Base-by-base conservation (phyloP, 2,888 invertebrate genomes). In the Drosophila meridionalis region DNA sequence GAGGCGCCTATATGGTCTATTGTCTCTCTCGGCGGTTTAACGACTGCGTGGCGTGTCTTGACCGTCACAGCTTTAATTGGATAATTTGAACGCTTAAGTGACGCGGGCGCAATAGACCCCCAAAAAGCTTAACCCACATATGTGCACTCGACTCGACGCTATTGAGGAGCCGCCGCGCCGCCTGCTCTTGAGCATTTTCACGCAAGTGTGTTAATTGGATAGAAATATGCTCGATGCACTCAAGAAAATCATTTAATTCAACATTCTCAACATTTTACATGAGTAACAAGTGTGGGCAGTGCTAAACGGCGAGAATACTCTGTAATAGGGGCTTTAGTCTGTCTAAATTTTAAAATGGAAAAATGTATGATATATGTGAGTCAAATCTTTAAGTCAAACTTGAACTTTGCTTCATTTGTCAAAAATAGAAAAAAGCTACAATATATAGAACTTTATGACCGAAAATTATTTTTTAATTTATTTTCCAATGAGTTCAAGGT, bases 141-240 rank as follows among this genome's bases (percentile, higher is more conserved):
- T 67, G 57, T 48, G 8, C 36, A 11, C 43, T 11, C 42, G 56
- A 40, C 38, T 42, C 7, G 40, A 42, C 42, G 63, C 53, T 53
- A 80, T 78, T 78, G 72, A 76, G 62, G 48, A 43, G 45, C 42
- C 55, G 59, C 38, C 48, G 40, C 43, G 56, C 38, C 48, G 60
- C 36, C 56, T 68, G 87, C 61, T 78, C 87, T 90, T 83, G 80
- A 72, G 69, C 52, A 66, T 73, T 75, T 87, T 87, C 73, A 83
- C 90, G 78, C 85, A 76, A 75, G 40, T 75, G 62, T 89, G 71
- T 63, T 73, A 90, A 86, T 90, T 84, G 68, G 61, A 43, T 61
- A 57, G 87, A 74, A 47, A 72, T 56, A 75, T 82, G 84, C 62
- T 57, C 40, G 56, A 52, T 40, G 50, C 59, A 66, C 26, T 60